Base-by-base conservation (phyloP, 2,113 vertebrate genomes). In the Colistium nudipinnis region DNA sequence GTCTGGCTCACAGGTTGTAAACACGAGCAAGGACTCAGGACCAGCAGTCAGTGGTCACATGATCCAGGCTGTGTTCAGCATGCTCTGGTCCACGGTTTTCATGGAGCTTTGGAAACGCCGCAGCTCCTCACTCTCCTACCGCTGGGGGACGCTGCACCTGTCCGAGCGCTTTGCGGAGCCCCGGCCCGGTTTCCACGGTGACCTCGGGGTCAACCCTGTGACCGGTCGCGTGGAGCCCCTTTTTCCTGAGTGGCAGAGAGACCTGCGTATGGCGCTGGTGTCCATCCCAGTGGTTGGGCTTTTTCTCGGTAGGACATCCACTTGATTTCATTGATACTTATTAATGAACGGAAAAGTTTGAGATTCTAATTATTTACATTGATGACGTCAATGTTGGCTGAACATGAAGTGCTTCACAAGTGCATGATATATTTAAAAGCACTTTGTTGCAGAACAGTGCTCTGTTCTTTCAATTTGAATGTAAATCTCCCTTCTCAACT, bases 51-150 rank as follows among this genome's bases (percentile, higher is more conserved):
- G 90, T 13, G 90, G 91, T 45, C 90, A 93, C 76, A 88, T 94
- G 82, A 57, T 94, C 35, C 93, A 92, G 86, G 93, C 94, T 0
- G 38, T 91, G 30, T 93, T 95, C 84, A 94, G 92, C 81, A 93
- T 95, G 90, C 68, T 94, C 11, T 95, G 94, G 94, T 94, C 92
- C 57, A 94, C 93, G 0, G 71, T 95, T 27, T 55, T 93, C 33
- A 91, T 95, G 77, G 93, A 94, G 89, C 28, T 94, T 62, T 95
- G 94, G 94, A 95, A 95, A 52, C 87, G 94, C 2, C 87, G 91
- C 7, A 94, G 92, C 59, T 49, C 90, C 3, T 53, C 84, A 1
- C 80, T 92, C 13, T 91, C 94, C 9, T 93, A 93, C 85, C 82
- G 66, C 27, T 95, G 94, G 94, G 94, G 94, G 7, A 90, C 85